phyloP scores from a whole-genome alignment of 2,888 invertebrate species.

The Creontiades dilutus region DNA sequence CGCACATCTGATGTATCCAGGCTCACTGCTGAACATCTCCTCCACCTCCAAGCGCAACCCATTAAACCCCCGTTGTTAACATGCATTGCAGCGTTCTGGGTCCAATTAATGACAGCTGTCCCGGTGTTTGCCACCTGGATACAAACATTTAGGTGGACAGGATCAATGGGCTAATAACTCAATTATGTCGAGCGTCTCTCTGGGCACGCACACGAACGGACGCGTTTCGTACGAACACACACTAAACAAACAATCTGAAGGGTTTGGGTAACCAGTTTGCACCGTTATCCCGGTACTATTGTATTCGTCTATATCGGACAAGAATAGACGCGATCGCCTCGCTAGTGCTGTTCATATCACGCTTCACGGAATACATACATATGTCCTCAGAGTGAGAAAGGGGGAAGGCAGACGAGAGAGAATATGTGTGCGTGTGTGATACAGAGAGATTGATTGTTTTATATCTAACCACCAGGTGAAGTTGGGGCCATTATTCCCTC shows the following conservation, averaged over 20 bases:
- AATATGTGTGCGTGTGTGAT: too few relatives aligned
- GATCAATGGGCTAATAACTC: constrained; percentile 39
- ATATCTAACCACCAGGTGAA: too few relatives aligned
- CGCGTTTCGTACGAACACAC: not conserved
- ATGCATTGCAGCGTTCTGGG: constrained; percentile 48
- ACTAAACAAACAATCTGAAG: not conserved
- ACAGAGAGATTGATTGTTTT: too few relatives aligned
- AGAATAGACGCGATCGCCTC: not conserved
- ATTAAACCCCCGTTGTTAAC: constrained; percentile 48
- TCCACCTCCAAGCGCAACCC: not conserved
- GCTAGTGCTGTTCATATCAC: not conserved
- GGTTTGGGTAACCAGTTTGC: not conserved
- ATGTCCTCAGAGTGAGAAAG: too few relatives aligned
- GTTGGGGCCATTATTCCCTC: too few relatives aligned
- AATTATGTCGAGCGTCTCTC: constrained; percentile 12
- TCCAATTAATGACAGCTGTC: constrained; percentile 47
- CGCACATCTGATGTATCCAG: not conserved
- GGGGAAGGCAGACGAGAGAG: too few relatives aligned
- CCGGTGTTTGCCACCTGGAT: constrained; percentile 53
- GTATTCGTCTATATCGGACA: not conserved
- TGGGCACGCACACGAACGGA: not conserved
- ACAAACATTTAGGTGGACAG: constrained; percentile 45
- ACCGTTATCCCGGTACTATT: not conserved
- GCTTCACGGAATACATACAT: too few relatives aligned
- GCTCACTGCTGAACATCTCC: not conserved